phyloP scores from a whole-genome alignment of 2,888 invertebrate genomes.

The Mantis religiosa region DNA sequence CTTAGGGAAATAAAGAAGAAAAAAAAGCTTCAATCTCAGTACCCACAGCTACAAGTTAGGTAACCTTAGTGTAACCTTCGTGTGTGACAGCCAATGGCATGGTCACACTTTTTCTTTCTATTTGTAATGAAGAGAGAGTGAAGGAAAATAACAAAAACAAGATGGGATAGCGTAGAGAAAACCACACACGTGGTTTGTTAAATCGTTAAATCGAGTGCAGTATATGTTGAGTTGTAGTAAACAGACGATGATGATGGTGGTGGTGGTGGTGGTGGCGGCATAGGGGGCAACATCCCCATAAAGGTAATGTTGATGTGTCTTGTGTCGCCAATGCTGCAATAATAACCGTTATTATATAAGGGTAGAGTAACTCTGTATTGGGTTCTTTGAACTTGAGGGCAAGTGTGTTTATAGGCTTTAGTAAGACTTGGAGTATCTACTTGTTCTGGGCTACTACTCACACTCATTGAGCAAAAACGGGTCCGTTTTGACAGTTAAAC shows the following conservation, averaged over 20 bases:
- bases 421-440: no score
- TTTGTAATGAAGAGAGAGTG: neutral
- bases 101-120: neutral
- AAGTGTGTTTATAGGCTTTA: neutral
- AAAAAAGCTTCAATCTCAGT: neutral
- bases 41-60: neutral
- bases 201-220: neutral
- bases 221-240: neutral
- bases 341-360: neutral
- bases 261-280: neutral
- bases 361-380: neutral
- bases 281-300: neutral
- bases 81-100: neutral
- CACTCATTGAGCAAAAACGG: no score
- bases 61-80: neutral
- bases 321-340: neutral
- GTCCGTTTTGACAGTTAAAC: no score
- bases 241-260: neutral
- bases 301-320: neutral
- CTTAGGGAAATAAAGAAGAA: neutral
- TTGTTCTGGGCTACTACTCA: no score
- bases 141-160: neutral
- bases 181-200: neutral
- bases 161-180: neutral
- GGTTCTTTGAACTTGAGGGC: neutral